Percentiles rank a stretch among this genome's conserved stretches.
Evolutionary conservation across 2,797 vertebrate genomes (phyloP).

Genomic region (Sus cebifrons): DNA sequence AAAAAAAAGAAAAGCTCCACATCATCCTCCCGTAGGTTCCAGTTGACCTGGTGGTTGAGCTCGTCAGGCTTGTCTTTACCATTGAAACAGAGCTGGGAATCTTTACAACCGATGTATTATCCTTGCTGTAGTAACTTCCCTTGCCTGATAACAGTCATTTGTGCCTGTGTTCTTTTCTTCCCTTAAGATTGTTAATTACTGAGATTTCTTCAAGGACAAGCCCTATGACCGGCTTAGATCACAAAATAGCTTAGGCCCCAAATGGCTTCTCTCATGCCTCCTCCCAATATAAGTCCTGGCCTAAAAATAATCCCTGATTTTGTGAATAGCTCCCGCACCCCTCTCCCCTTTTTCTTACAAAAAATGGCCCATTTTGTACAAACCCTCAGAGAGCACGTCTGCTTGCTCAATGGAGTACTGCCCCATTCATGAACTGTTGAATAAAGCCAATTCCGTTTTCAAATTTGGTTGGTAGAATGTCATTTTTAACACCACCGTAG

Average conservation of each 20-base stretch:
- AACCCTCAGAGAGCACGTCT: not conserved
- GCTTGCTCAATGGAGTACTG: not conserved
- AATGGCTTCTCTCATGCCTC: not conserved
- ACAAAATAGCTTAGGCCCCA: not conserved
- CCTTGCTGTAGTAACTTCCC: not conserved
- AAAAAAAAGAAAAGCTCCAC: too few species aligned
- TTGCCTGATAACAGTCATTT: not conserved
- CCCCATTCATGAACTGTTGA: not conserved
- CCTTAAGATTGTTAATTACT: not conserved
- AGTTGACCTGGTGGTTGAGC: not conserved
- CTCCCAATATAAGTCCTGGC: not conserved
- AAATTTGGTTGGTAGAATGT: not conserved
- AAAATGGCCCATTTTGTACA: not conserved
- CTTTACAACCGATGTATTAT: not conserved
- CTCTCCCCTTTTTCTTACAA: not conserved
- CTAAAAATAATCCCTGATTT: not conserved
- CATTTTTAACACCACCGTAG: not conserved
- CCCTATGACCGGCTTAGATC: not conserved
- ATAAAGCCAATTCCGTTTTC: not conserved
- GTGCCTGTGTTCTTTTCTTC: not conserved
- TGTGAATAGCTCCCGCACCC: not conserved
- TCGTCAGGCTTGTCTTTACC: not conserved
- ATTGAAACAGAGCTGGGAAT: not conserved
- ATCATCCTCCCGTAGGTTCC: not conserved
- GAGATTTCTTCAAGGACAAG: not conserved